A percentile compares a stretch with the other conserved stretches of the same genome.
Evolutionary conservation across 2,888 invertebrate species (phyloP).

Genomic region (Nysson spinosus): DNA sequence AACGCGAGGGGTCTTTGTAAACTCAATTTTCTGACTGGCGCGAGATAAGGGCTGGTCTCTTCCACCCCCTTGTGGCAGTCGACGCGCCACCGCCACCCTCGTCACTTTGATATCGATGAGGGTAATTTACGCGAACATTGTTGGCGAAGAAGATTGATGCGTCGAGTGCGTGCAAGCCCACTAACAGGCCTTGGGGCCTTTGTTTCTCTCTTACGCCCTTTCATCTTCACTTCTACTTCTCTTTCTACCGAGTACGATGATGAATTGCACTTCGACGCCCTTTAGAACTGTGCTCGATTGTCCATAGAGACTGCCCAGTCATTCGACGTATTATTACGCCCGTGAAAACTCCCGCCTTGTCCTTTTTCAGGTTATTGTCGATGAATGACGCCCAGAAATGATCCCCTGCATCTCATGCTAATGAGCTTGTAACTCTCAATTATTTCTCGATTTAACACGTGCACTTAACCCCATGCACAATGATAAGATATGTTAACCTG

Average conservation of each 20-base stretch:
- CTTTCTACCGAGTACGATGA: constrained; percentile 52
- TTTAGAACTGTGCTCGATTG: constrained; percentile 38
- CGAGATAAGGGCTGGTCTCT: constrained; percentile 63
- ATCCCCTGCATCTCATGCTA: constrained; percentile 2
- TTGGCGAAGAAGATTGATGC: constrained; percentile 76
- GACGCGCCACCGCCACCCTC: constrained; percentile 51
- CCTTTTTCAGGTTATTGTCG: constrained; percentile 20
- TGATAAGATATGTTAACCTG: too few relatives aligned
- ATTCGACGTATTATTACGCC: constrained; percentile 52
- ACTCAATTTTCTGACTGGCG: constrained; percentile 67
- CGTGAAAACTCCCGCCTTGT: constrained; percentile 41
- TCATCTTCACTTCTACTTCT: constrained; percentile 11
- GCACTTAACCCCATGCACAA: too few relatives aligned
- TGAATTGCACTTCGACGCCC: constrained; percentile 72
- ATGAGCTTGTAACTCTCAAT: too few relatives aligned
- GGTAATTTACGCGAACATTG: constrained; percentile 75
- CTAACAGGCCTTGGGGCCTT: constrained; percentile 26
- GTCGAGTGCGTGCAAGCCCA: constrained; percentile 67
- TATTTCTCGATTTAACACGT: too few relatives aligned
- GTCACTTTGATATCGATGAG: constrained; percentile 75
- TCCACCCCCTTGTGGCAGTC: constrained; percentile 42
- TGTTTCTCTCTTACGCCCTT: constrained; percentile 1
- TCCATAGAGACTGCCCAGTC: constrained; percentile 62
- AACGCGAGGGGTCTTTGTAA: constrained; percentile 55
- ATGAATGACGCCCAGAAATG: constrained; percentile 16